Evolutionary conservation across 1,140 invertebrate species (phyloP).

Genomic region (Cydia strobilella): DNA sequence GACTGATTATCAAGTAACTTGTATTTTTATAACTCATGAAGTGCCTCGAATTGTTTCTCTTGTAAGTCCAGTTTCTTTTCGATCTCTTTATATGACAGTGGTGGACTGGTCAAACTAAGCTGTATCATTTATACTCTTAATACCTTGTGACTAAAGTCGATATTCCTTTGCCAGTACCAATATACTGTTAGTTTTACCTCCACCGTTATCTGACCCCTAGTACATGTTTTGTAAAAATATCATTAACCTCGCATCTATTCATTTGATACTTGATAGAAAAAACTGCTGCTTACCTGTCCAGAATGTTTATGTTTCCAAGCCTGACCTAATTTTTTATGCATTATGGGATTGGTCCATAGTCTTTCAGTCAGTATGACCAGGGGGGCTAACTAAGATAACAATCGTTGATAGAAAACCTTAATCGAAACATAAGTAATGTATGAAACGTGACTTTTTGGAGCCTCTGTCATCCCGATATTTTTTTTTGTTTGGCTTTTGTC

Average conservation of each 20-base stretch:
- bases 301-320: too few species aligned
- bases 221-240: neutral
- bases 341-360: too few species aligned
- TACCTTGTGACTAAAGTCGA: neutral
- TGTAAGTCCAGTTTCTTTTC: neutral
- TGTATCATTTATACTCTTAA: neutral
- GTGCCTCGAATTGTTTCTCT: neutral
- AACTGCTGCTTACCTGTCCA: neutral
- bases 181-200: neutral
- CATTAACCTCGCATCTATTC: neutral
- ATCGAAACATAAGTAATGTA: too few species aligned
- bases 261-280: neutral
- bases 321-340: too few species aligned
- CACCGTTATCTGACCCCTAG: neutral
- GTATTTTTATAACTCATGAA: conserved; percentile 5
- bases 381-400: too few species aligned
- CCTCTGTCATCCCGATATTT: too few species aligned
- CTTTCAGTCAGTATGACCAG: too few species aligned
- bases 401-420: too few species aligned
- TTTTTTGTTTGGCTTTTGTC: too few species aligned
- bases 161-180: neutral
- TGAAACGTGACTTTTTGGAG: too few species aligned
- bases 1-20: conserved; percentile 9
- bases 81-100: neutral
- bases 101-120: neutral